These are phyloP conservation scores for Ethmia dodecea DNA, from an alignment of 2,888 invertebrate species.

Conservation along the genomic window DNA sequence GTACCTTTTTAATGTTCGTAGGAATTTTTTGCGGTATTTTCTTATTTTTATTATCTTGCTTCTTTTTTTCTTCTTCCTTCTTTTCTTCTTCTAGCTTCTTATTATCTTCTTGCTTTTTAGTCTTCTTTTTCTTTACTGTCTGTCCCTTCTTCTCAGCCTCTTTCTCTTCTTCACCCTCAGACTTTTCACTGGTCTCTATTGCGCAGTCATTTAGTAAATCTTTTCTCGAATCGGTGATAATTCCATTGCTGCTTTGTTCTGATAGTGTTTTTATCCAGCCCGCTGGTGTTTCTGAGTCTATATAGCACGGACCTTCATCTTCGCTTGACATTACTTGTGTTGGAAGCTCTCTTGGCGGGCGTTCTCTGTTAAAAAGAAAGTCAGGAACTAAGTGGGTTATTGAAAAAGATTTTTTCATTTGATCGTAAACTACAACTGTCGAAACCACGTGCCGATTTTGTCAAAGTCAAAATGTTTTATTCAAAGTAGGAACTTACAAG, in stretches of 20 bases:
- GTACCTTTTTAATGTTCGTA: constrained; percentile 55
- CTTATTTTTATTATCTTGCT: constrained; percentile 12
- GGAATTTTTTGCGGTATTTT: constrained; percentile 29
- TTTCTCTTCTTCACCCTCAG: constrained; percentile 38
- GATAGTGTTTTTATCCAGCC: constrained; percentile 66
- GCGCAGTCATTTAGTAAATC: constrained; percentile 68
- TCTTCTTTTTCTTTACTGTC: constrained; percentile 32
- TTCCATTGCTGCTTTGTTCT: constrained; percentile 51
- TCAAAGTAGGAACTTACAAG: no score
- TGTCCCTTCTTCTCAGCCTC: constrained; percentile 23
- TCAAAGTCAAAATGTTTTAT: no score
- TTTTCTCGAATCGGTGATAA: constrained; percentile 62
- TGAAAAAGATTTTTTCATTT: no score
- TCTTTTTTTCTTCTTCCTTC: neutral
- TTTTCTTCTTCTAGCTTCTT: constrained; percentile 22
- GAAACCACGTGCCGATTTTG: no score
- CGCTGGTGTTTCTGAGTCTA: constrained; percentile 60
- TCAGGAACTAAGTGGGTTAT: no score
- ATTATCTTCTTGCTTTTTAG: constrained; percentile 41
- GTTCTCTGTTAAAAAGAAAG: no score
- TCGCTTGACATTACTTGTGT: constrained; percentile 62
- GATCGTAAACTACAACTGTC: no score
- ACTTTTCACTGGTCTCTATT: constrained; percentile 51
- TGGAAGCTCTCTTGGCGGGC: constrained; percentile 74
- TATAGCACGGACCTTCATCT: constrained; percentile 69